Conservation (phyloP, 2,888 invertebrate genomes). For the Apamea anceps region DNA sequence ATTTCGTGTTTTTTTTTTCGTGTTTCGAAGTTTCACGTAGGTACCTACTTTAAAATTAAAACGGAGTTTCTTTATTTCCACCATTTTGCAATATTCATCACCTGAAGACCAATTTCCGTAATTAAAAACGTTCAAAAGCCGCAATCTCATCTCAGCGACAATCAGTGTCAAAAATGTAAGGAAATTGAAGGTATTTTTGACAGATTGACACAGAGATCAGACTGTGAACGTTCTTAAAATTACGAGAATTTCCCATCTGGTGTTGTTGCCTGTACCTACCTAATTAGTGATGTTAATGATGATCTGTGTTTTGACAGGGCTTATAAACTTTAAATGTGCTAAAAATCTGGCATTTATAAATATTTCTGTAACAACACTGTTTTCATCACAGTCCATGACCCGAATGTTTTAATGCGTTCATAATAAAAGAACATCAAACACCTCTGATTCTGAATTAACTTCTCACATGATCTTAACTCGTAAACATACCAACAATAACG, state of each 20-base stretch:
- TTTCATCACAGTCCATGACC: conserved; percentile 63
- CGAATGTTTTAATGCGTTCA: conserved; percentile 61
- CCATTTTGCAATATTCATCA: not conserved
- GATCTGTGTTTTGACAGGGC: not conserved
- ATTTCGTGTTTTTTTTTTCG: too few relatives aligned
- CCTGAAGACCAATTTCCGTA: not conserved
- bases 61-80: not conserved
- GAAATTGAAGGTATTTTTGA: not conserved
- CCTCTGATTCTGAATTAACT: conserved; percentile 34
- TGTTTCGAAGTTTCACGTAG: not conserved
- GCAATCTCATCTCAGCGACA: not conserved
- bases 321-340: not conserved
- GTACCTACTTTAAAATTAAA: not conserved
- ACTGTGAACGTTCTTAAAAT: not conserved
- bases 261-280: not conserved
- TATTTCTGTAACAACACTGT: conserved; percentile 42
- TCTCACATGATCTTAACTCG: conserved; percentile 41
- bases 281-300: not conserved
- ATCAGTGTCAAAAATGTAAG: not conserved
- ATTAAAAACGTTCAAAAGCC: not conserved
- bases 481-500: conserved; percentile 61
- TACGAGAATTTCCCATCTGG: not conserved
- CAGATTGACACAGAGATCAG: not conserved
- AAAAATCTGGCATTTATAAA: conserved; percentile 26
- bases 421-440: conserved; percentile 61